Base-by-base conservation (phyloP, 2,113 vertebrate genomes). In the Nanorana parkeri region DNA sequence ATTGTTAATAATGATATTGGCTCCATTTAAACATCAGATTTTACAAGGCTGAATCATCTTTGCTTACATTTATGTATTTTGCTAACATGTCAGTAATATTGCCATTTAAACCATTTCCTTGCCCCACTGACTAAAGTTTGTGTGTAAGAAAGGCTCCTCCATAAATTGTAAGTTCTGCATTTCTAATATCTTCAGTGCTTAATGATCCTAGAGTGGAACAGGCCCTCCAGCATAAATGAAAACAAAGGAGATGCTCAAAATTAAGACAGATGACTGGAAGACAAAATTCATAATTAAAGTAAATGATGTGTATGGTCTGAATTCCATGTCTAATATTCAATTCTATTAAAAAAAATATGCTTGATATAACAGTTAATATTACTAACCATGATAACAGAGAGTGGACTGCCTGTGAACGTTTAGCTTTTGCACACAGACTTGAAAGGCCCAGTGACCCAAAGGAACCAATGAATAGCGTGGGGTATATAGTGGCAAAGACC, bases 151-250 rank as follows among this genome's bases (percentile, higher is more conserved):
- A 32, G 54, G 68, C 26, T 56, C 64, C 58, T 41, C 58, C 47
- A 81, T 81, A 74, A 75, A 83, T 76, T 83, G 55, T 68, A 82
- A 75, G 73, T 68, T 60, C 55, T 83, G 52, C 71, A 83, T 83
- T 67, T 75, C 68, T 83, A 76, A 82, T 82, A 54, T 68, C 23
- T 76, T 58, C 28, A 68, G 63, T 68, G 80, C 63, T 83, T 83
- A 76, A 76, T 83, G 63, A 76, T 83, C 80, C 52, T 68, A 67
- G 51, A 17, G 32, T 67, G 63, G 54, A 75, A 83, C 52, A 60
- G 63, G 73, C 29, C 54, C 71, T 83, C 64, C n/a, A 83, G 80
- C 71, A 83, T 17, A 51, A 83, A 68, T 19, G 32, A 76, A 83
- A 76, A 75, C 80, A 75, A 83, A 75, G 41, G 21, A 75, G 41